Conservation (phyloP, 2,888 invertebrate species). For the Polyploca ridens region DNA sequence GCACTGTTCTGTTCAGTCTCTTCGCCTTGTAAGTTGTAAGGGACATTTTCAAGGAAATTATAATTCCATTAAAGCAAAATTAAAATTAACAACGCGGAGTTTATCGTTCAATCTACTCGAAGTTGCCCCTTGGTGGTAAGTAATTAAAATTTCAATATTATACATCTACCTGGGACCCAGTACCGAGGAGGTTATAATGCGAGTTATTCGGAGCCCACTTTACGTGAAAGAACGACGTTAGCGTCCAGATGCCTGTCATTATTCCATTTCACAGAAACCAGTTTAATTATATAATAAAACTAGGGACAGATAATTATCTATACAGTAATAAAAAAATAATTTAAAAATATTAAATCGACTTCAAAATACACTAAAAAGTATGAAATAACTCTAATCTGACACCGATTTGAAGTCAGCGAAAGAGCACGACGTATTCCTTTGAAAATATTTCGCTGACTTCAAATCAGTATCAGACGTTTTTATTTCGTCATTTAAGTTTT, state of each 20-base stretch:
- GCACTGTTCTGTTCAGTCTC: not conserved
- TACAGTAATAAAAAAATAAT: not conserved
- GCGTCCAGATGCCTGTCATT: slow-evolving; percentile 53
- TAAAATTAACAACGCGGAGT: slow-evolving; percentile 13
- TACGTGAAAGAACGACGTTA: slow-evolving; percentile 30
- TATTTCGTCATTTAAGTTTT: too few relatives aligned
- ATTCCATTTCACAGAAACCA: slow-evolving; percentile 37
- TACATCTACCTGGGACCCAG: slow-evolving; percentile 25
- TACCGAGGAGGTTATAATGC: slow-evolving; percentile 33
- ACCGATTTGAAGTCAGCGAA: too few relatives aligned
- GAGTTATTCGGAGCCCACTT: slow-evolving; percentile 21
- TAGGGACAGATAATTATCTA: not conserved
- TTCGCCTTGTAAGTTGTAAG: not conserved
- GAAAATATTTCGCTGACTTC: too few relatives aligned
- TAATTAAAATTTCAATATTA: slow-evolving; percentile 43
- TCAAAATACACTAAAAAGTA: too few relatives aligned
- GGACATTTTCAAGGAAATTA: not conserved
- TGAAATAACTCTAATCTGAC: too few relatives aligned
- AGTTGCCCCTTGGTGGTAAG: slow-evolving; percentile 25
- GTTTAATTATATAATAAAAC: not conserved
- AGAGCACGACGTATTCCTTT: too few relatives aligned
- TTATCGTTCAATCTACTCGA: slow-evolving; percentile 16
- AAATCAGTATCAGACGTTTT: too few relatives aligned
- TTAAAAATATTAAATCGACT: not conserved
- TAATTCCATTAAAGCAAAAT: slow-evolving; percentile 7